These are phyloP conservation scores for Delphinapterus leucas DNA, from an alignment of 2,113 vertebrate genomes.

Conservation along the genomic window DNA sequence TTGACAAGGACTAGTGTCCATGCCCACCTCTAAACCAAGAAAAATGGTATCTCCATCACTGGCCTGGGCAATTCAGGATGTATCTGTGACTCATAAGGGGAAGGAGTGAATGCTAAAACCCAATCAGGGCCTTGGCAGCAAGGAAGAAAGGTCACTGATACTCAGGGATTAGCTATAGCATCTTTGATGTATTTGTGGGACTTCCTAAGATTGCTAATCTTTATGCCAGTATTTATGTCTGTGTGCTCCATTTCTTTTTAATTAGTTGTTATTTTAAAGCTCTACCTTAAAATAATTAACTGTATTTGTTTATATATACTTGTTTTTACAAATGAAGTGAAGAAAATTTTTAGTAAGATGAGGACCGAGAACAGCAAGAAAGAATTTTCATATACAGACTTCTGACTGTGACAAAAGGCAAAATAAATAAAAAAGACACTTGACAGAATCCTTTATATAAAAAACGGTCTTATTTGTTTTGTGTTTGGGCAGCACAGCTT, in stretches of 20 bases:
- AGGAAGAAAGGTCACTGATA: background rate
- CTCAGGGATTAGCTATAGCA: accelerated
- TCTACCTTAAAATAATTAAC: background rate
- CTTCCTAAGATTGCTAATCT: background rate
- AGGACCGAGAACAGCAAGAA: constrained; percentile 2
- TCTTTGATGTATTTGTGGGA: background rate
- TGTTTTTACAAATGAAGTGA: background rate
- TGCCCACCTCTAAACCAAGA: background rate
- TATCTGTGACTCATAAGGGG: background rate
- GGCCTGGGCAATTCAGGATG: background rate
- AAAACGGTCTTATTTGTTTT: constrained; percentile 68
- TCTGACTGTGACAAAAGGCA: constrained; percentile 49
- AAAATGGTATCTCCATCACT: background rate
- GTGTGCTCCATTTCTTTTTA: background rate
- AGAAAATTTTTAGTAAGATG: constrained; percentile 18
- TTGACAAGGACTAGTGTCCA: background rate
- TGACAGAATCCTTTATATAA: constrained; percentile 65
- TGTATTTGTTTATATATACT: background rate
- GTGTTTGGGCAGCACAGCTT: constrained; percentile 69
- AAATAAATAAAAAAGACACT: constrained; percentile 71
- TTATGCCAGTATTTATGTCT: background rate
- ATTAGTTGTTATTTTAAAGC: background rate
- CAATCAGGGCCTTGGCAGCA: background rate
- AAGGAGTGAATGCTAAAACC: background rate
- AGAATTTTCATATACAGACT: constrained; percentile 58